phyloP scores from a whole-genome alignment of 2,797 vertebrate species.

The Eospalax fontanierii region DNA sequence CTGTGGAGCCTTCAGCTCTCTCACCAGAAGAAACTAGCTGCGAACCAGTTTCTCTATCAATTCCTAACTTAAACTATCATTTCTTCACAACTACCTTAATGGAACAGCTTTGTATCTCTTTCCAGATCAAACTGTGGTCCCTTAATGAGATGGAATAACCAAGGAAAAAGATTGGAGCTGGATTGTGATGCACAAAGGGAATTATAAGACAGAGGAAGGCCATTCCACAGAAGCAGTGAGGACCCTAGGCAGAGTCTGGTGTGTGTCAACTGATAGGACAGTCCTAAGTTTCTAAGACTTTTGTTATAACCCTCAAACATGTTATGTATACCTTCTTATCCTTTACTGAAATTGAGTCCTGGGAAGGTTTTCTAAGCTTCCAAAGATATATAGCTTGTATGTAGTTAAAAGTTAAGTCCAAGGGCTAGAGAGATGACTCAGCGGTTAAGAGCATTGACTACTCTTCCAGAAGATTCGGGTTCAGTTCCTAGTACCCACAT shows the following conservation, averaged over 20 bases:
- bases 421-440: no score
- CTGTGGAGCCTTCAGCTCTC: background rate
- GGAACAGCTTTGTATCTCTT: background rate
- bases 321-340: background rate
- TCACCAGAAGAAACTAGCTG: background rate
- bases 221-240: background rate
- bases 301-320: conserved; percentile 7
- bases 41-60: background rate
- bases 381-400: background rate
- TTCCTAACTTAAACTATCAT: background rate
- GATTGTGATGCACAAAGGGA: background rate
- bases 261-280: conserved; percentile 19
- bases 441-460: no score
- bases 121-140: background rate
- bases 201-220: background rate
- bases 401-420: conserved; percentile 22
- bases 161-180: background rate
- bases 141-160: background rate
- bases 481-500: no score
- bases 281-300: background rate
- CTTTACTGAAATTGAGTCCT: conserved; percentile 23
- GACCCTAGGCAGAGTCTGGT: background rate
- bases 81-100: background rate
- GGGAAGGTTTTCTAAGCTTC: conserved; percentile 8
- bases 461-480: no score